Evolutionary conservation across 2,888 invertebrate genomes (phyloP).

Genomic region (Oxycera nigricornis): DNA sequence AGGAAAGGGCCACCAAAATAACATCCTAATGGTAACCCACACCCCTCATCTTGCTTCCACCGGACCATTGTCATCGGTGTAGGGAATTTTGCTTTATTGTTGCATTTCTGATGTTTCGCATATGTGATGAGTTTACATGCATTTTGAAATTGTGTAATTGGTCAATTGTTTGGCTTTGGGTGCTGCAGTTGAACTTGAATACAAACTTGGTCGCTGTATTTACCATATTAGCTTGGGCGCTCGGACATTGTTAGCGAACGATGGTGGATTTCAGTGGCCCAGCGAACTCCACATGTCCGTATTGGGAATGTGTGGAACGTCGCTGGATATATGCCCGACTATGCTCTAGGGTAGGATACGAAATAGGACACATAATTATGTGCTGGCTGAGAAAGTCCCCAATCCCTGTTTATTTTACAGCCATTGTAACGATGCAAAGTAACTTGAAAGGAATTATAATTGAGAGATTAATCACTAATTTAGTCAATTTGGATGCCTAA

Average conservation of each 20-base stretch:
- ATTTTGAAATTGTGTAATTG: slow-evolving; percentile 37
- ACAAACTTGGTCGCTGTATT: not conserved
- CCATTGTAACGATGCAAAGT: slow-evolving; percentile 7
- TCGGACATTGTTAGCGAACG: slow-evolving; percentile 34
- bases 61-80: not conserved
- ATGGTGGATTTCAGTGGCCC: slow-evolving; percentile 19
- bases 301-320: slow-evolving; percentile 5
- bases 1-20: not conserved
- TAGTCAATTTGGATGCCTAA: too few relatives aligned
- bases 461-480: too few relatives aligned
- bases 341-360: not conserved
- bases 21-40: not conserved
- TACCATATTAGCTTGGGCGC: slow-evolving; percentile 29
- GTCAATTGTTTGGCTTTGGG: slow-evolving; percentile 36
- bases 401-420: not conserved
- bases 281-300: slow-evolving; percentile 9
- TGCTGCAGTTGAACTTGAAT: slow-evolving; percentile 19
- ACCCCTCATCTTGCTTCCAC: not conserved
- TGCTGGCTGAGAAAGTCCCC: not conserved
- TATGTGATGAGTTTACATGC: slow-evolving; percentile 37
- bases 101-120: slow-evolving; percentile 34
- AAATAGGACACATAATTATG: slow-evolving; percentile 27
- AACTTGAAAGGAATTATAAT: slow-evolving; percentile 16
- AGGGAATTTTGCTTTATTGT: slow-evolving; percentile 29
- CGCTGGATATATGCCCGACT: not conserved